phyloP scores from a whole-genome alignment of 2,797 vertebrate genomes.

The Tympanoctomys barrerae region DNA sequence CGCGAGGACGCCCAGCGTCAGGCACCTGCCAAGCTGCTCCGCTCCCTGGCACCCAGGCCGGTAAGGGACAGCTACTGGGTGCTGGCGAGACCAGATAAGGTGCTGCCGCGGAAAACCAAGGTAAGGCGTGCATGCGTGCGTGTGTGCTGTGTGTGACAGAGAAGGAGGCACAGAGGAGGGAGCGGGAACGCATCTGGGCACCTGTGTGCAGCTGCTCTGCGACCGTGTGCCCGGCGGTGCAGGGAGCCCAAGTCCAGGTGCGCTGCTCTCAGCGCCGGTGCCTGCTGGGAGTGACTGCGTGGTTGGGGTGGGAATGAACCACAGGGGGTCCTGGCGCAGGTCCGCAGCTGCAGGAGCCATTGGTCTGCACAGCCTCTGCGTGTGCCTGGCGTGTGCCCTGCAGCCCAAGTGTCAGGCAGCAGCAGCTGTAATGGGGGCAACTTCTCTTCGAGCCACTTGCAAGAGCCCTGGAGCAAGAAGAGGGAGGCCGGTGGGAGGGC shows the following conservation, averaged over 20 bases:
- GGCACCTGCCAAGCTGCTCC: not conserved
- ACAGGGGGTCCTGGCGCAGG: not conserved
- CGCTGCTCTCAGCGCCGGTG: not conserved
- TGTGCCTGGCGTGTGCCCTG: not conserved
- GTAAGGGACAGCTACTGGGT: not conserved
- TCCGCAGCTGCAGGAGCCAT: too few species aligned
- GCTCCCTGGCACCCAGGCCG: not conserved
- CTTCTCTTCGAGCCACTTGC: constrained; percentile 36
- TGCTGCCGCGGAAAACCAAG: constrained; percentile 55
- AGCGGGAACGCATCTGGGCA: constrained; percentile 17
- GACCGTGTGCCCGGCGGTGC: not conserved
- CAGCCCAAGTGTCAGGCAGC: not conserved
- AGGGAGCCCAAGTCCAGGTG: not conserved
- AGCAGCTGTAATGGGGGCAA: constrained; percentile 21
- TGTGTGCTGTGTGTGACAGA: not conserved
- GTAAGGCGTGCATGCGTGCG: constrained; percentile 14
- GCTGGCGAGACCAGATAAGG: not conserved
- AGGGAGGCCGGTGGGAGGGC: not conserved
- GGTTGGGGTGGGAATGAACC: not conserved
- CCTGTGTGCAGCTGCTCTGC: constrained; percentile 12
- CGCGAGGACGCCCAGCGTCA: not conserved
- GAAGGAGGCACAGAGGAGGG: not conserved
- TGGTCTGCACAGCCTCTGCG: not conserved
- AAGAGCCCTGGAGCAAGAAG: not conserved
- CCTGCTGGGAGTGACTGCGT: not conserved